phyloP scores from a whole-genome alignment of 1,140 invertebrate species.

The Zaprionus inermis region DNA sequence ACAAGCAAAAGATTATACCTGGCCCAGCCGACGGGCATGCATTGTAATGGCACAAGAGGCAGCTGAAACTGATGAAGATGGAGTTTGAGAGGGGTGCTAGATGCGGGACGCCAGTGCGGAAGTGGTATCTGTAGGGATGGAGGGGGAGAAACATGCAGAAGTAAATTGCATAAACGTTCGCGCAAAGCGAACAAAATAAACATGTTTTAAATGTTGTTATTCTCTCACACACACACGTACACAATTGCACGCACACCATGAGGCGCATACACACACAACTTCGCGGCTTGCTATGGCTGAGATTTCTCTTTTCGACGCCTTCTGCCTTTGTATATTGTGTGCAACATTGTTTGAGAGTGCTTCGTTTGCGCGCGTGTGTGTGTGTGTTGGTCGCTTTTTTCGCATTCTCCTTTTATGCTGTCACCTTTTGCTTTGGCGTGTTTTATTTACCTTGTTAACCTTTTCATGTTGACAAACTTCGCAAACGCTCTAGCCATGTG shows the following conservation, averaged over 20 bases:
- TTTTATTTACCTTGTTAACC: constrained; percentile 80
- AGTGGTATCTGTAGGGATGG: neutral
- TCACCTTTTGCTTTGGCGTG: constrained; percentile 54
- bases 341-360: constrained; percentile 65
- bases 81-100: neutral
- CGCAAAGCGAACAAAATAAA: constrained; percentile 58
- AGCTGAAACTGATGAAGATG: constrained; percentile 27
- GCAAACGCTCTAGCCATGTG: constrained; percentile 20
- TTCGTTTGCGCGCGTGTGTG: constrained; percentile 2
- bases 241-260: constrained; percentile 22
- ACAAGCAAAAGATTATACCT: constrained; percentile 79
- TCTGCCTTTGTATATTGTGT: constrained; percentile 29
- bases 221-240: constrained; percentile 59
- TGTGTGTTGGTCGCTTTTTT: constrained; percentile 25
- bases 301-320: constrained; percentile 31
- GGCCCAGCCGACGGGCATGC: constrained; percentile 70
- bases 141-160: constrained; percentile 50
- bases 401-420: constrained; percentile 45
- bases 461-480: constrained; percentile 75
- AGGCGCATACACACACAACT: constrained; percentile 15
- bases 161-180: constrained; percentile 77
- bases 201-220: constrained; percentile 82
- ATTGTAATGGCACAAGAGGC: constrained; percentile 65
- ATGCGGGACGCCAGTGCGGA: neutral
- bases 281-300: constrained; percentile 14